Evolutionary conservation across 2,797 vertebrate species (phyloP).

Genomic region (Artibeus lituratus): DNA sequence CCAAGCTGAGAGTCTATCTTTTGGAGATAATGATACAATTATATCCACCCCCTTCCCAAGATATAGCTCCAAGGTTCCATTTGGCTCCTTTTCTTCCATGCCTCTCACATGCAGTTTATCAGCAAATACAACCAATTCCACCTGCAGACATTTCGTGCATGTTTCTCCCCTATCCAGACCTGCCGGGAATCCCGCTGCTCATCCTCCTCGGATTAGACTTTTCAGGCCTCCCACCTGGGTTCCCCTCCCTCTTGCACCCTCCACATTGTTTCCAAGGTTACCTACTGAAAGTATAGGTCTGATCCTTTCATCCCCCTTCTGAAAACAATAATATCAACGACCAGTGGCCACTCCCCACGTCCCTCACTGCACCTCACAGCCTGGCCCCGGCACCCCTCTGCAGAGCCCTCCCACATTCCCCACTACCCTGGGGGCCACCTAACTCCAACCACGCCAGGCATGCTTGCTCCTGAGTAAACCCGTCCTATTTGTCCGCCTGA

Average conservation of each 20-base stretch:
- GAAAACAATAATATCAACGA: not conserved
- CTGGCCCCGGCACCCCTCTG: rapidly evolving
- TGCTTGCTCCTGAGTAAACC: not conserved
- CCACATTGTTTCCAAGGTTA: not conserved
- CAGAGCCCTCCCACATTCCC: no score
- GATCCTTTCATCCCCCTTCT: not conserved
- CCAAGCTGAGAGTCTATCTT: not conserved
- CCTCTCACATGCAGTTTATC: not conserved
- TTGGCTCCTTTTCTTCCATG: not conserved
- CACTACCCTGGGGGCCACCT: no score
- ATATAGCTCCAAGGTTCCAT: not conserved
- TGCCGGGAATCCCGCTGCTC: not conserved
- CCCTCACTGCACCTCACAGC: not conserved
- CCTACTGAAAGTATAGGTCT: not conserved
- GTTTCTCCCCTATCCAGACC: not conserved
- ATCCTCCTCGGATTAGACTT: not conserved
- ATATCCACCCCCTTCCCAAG: not conserved
- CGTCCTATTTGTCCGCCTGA: not conserved
- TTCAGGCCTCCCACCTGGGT: no score
- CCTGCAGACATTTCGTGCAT: not conserved
- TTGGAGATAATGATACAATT: not conserved
- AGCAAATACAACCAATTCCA: not conserved
- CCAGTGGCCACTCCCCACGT: not conserved
- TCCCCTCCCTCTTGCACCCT: not conserved
- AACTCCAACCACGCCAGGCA: not conserved